Conservation (phyloP, 1,140 invertebrate species). For the Panulirus ornatus region DNA sequence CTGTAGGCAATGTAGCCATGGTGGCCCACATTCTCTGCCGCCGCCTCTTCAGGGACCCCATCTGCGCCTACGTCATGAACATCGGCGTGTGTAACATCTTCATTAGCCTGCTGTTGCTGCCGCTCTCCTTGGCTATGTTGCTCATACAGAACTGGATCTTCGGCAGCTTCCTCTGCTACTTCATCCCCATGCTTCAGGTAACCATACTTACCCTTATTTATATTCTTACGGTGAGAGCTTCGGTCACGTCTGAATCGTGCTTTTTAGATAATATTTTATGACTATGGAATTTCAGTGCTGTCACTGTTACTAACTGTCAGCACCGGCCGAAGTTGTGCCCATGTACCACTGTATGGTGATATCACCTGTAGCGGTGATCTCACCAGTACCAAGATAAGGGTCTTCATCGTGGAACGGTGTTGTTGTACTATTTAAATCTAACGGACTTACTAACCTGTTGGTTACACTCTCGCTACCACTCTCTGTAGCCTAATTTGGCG, state of each 20-base stretch:
- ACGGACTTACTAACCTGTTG: background rate
- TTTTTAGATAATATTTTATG: background rate
- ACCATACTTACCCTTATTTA: slow-evolving; percentile 1
- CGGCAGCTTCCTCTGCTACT: slow-evolving; percentile 86
- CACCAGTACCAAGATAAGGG: background rate
- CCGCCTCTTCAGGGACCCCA: slow-evolving; percentile 83
- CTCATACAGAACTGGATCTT: slow-evolving; percentile 87
- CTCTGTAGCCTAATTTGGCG: background rate
- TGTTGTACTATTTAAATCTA: background rate
- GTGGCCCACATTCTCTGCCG: slow-evolving; percentile 82
- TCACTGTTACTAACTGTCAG: background rate
- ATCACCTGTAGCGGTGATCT: background rate
- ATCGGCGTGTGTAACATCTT: slow-evolving; percentile 84
- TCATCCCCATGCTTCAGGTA: slow-evolving; percentile 85
- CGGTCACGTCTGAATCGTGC: background rate
- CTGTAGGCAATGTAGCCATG: slow-evolving; percentile 81
- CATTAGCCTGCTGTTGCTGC: slow-evolving; percentile 84
- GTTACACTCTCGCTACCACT: background rate
- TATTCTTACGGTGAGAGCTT: too few relatives aligned
- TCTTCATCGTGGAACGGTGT: background rate
- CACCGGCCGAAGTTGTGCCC: background rate
- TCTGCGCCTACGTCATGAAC: slow-evolving; percentile 84
- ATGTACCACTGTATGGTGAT: background rate
- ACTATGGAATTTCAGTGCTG: background rate
- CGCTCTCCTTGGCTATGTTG: slow-evolving; percentile 84